Base-by-base conservation (phyloP, 2,888 invertebrate species). In the Yponomeuta cagnagella region DNA sequence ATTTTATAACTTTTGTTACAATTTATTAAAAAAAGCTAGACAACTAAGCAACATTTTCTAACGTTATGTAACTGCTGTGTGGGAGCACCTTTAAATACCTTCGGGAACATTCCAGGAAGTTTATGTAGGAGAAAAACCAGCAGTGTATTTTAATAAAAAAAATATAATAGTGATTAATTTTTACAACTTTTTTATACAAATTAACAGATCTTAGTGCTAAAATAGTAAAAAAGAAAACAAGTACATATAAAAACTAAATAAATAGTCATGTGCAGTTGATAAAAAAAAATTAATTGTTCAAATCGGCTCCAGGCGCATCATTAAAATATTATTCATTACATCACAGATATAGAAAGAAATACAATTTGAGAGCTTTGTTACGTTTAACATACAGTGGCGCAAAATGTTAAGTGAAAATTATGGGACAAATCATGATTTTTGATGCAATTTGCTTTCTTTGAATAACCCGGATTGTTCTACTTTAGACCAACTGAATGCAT, bases 141-240 rank as follows among this genome's bases (percentile, higher is more conserved):
- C 84, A 76, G 81, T 63, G 58, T 71, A 15, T 15, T 74, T 75
- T 78, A 75, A 79, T 79, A 79, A 80, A 83, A 83, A 86, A 85
- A 83, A 78, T 77, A 83, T 82, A 84, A 84, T 84, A 83, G 81
- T 83, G 80, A 83, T 85, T 83, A 83, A 80, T 78, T 81, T 83
- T 82, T 81, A 81, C 81, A 79, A 77, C 78, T 82, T 88, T 84
- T 85, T 84, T 89, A 91, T 84, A 88, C 87, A 88, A 15, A 48
- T 88, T 90, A 90, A 91, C 92, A 92, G 92, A 92, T 92, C 92
- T 90, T 86, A 87, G 90, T 92, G 90, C 87, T 86, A 85, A 86
- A 85, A 85, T 82, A 86, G 82, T 70, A 81, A 78, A 78, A 86
- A 85, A 86, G 78, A 87, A 86, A 86, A 86, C 78, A 87, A 85